phyloP scores from a whole-genome alignment of 2,113 vertebrate species.

The Chloropsis cyanopogon region DNA sequence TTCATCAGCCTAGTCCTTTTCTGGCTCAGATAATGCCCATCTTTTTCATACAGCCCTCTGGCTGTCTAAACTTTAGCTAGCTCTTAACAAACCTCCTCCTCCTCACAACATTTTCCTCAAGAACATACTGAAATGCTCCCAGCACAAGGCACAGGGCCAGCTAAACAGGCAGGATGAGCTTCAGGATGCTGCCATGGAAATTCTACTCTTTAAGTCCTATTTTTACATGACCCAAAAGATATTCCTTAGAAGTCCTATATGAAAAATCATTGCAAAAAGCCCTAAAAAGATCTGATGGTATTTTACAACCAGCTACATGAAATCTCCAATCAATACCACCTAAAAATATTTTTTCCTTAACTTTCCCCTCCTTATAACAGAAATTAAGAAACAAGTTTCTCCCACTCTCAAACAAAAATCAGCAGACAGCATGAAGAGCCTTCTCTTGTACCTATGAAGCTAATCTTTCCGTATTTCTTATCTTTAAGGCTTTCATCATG shows the following conservation, averaged over 20 bases:
- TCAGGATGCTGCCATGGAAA: conserved; percentile 51
- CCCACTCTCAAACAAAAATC: neutral
- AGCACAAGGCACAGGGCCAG: conserved; percentile 48
- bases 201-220: conserved; percentile 41
- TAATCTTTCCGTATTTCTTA: neutral
- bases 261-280: neutral
- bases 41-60: conserved; percentile 5
- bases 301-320: conserved; percentile 4
- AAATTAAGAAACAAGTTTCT: neutral
- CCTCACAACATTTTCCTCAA: conserved; percentile 34
- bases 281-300: neutral
- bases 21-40: neutral
- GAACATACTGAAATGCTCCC: conserved; percentile 46
- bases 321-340: neutral
- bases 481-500: neutral
- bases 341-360: conserved; percentile 10
- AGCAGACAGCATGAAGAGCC: neutral
- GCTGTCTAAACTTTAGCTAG: conserved; percentile 12
- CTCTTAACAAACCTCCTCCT: conserved; percentile 45
- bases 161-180: conserved; percentile 23
- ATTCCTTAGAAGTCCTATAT: neutral
- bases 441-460: neutral
- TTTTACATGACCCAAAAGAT: conserved; percentile 53
- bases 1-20: neutral
- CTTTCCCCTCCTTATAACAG: neutral